Base-by-base conservation (phyloP, 2,113 vertebrate species). In the Columba livia region DNA sequence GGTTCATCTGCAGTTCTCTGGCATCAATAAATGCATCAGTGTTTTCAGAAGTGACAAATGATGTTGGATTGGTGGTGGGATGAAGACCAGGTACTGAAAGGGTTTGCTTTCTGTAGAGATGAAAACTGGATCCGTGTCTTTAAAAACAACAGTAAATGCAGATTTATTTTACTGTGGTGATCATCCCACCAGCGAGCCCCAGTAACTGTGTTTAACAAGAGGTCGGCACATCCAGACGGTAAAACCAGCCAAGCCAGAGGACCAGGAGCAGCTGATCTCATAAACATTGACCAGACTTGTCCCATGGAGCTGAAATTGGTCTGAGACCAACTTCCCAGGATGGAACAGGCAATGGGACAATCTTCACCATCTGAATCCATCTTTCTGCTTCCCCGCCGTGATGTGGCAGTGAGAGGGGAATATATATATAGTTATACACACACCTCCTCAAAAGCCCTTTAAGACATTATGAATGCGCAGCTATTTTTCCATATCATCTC, bases 1-100 rank as follows among this genome's bases (percentile, higher is more conserved):
- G 8, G 73, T 6, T 74, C 24, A 4, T n/a, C 60, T 44, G 29
- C 3, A 6, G 15, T 7, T 48, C 36, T 58, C 44, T 34, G 56
- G 65, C 65, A 60, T 8, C 0, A 0, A 34, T 12, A 73, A 70
- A 70, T 5, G 13, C 1, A 17, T 3, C 0, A 4, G 15, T 3
- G 1, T 53, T 88, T 87, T 32, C 84, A 54, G 24, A 18, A 50
- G 14, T 7, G 31, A 36, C 56, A 21, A 13, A 32, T 7, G 40
- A 15, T 34, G 12, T 66, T 54, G n/a, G 51, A 19, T 17, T 50
- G 24, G 60, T 65, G 3, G 44, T 29, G 80, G 50, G 34, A 18
- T 29, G 64, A 62, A 53, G n/a, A 38, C 40, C 3, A 1, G 56
- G 17, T 20, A 19, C 60, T 70, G n/a, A 7, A n/a, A 58, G 36